Base-by-base conservation (phyloP, 1,140 invertebrate species). In the Saccostrea glomerata region DNA sequence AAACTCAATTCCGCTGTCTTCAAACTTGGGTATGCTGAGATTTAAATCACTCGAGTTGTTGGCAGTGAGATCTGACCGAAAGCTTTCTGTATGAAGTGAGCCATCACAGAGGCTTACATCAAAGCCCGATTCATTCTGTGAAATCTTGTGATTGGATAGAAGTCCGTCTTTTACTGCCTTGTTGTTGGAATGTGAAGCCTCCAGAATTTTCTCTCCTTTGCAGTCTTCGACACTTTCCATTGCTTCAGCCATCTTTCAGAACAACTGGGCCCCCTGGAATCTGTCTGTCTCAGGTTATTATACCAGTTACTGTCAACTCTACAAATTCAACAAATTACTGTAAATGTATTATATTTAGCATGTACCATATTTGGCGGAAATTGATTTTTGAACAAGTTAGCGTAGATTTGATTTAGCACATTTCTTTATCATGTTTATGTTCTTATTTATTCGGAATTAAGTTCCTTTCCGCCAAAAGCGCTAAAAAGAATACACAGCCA, bases 1-100 rank as follows among this genome's bases (percentile, higher is more conserved):
- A 63, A 93, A 87, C 55, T 93, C 92, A 66, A 94, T 94, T 55
- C 93, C 94, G 90, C 93, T 95, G 89, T 94, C 93, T 87, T 93
- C 92, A 89, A 95, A 95, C 88, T 94, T 95, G 82, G 54, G 54
- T 56, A 84, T n/a, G 20, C 82, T 56, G 0, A 84, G n/a, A 55
- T n/a, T 84, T 77, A 77, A 36, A 2, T 77, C 70, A 17, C 25
- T 77, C 7, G 70, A 40, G 70, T 77, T 77, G 15, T 77, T 86
- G 36, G 63, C 85, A 47, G 40, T 54, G 20, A 40, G 60, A 63
- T 70, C 85, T 86, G 36, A 23, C 0, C 36, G 9, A 9, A 36
- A 40, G 25, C 7, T 13, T 23, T 63, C 84, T 40, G 58, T 40
- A 7, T 63, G 15, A 0, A 70, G 36, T 66, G 47, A 17, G 2